Conservation (phyloP, 2,113 vertebrate genomes). For the Isurus oxyrinchus region DNA sequence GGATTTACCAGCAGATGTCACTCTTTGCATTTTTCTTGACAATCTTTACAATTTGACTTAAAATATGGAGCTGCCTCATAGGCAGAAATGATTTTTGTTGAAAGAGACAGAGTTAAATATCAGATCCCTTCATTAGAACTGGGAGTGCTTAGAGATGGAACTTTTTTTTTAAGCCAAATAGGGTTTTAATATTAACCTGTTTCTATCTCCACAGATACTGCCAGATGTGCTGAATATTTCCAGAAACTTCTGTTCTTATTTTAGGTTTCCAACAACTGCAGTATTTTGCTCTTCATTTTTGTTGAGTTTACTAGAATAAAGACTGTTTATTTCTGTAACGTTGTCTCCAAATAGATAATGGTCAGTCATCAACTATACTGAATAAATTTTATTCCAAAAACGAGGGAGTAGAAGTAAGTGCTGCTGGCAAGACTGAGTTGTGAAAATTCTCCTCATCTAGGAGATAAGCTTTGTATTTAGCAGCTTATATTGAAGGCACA, state of each 20-base stretch:
- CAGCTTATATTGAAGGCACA: not conserved
- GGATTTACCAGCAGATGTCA: conserved; percentile 16
- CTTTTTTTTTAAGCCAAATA: not conserved
- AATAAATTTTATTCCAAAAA: not conserved
- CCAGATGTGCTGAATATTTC: not conserved
- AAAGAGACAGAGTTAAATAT: not conserved
- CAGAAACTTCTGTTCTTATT: not conserved
- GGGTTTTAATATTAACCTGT: not conserved
- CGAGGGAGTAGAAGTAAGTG: not conserved
- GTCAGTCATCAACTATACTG: not conserved
- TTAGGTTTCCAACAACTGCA: not conserved
- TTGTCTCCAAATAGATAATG: not conserved
- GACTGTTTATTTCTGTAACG: not conserved
- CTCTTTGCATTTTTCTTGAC: conserved; percentile 17
- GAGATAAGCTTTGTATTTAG: not conserved
- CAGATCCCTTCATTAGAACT: not conserved
- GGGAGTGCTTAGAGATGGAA: too few relatives aligned
- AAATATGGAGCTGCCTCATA: not conserved
- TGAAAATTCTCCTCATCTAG: not conserved
- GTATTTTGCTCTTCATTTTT: not conserved
- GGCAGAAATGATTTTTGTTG: not conserved
- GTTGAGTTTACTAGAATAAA: not conserved
- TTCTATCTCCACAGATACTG: not conserved
- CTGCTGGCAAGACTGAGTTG: not conserved
- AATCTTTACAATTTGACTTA: not conserved